Evolutionary conservation across 1,140 invertebrate species (phyloP), one percentile per base, ranked within the genome.

Genomic region (Harlomillsia oculata): DNA sequence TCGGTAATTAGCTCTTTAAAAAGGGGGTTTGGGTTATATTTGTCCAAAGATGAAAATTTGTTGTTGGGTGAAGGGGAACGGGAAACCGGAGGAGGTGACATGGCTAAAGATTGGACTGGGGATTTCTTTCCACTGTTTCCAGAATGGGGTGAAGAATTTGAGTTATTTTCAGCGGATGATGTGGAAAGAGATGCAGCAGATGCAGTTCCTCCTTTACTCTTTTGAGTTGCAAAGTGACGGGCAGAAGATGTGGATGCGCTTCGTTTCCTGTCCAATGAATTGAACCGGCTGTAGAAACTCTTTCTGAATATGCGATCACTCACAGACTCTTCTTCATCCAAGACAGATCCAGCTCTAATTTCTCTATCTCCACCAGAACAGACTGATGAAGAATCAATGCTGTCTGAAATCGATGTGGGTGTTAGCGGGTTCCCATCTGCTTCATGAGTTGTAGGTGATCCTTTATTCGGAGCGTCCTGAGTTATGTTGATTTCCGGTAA

Each of bases 261-360:
- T 40, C 45, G 30, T 37, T 59, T 61, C 28, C 50, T 30, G 5
- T 57, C 56, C 11, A 55, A 20, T 4, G 57, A 54, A 66, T 91
- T 90, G 67, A 91, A 91, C 53, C 87, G 77, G 4, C 82, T 82
- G 67, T 90, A 93, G 71, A 88, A 92, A 69, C 87, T 90, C 69
- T 89, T 89, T 18, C 89, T 76, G 62, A 85, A 76, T 58, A 93
- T 92, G 61, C 89, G 76, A 66, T 93, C 88, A 29, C 83, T 82
- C 11, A 91, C 82, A 29, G 83, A 84, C 67, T 89, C 86, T 72
- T 78, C 45, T 74, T 76, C 37, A 76, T 81, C 6, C 25, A 54
- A 50, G 37, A 56, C 32, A 26, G 59, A 57, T n/a, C 41, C 25
- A 3, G 30, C 20, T 29, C 37, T 28, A 18, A 39, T 25, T 50